These are phyloP conservation scores for Aspidiotus destructor DNA, from an alignment of 2,888 invertebrate species.

Conservation along the genomic window DNA sequence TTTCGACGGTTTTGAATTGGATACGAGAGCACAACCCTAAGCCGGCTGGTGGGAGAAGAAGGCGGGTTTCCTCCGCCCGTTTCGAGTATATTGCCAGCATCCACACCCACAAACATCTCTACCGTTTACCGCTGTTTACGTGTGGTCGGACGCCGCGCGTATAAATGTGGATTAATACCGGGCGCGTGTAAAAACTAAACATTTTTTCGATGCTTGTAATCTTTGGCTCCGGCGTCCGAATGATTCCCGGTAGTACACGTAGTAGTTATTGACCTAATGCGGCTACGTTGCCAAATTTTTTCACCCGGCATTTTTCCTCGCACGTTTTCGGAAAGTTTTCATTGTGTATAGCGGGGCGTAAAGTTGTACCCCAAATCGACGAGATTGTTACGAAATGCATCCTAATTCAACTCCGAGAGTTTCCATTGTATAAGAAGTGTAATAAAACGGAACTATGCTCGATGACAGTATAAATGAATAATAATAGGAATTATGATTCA, in stretches of 20 bases:
- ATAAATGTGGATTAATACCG: neutral
- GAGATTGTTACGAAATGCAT: too few species aligned
- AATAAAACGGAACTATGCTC: too few species aligned
- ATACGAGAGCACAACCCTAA: neutral
- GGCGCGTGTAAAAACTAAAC: neutral
- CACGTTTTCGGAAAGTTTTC: too few species aligned
- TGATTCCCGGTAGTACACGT: neutral
- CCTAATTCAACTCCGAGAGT: too few species aligned
- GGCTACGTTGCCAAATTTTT: slow-evolving; percentile 2
- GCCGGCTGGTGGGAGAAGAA: slow-evolving; percentile 1
- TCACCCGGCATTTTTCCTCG: neutral
- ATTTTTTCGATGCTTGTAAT: neutral
- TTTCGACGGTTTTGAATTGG: slow-evolving; percentile 4
- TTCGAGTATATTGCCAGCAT: neutral
- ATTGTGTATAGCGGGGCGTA: too few species aligned
- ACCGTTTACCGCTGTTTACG: neutral
- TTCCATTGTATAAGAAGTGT: too few species aligned
- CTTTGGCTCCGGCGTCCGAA: neutral
- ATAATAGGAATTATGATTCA: too few species aligned
- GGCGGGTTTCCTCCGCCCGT: slow-evolving; percentile 1
- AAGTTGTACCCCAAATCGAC: too few species aligned
- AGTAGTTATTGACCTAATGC: neutral
- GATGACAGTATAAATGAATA: too few species aligned
- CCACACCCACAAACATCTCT: slow-evolving; percentile 1
- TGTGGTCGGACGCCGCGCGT: neutral